Evolutionary conservation across 2,797 vertebrate species (phyloP), one percentile per base, ranked within the genome.

Genomic region (Sebastes goodei): DNA sequence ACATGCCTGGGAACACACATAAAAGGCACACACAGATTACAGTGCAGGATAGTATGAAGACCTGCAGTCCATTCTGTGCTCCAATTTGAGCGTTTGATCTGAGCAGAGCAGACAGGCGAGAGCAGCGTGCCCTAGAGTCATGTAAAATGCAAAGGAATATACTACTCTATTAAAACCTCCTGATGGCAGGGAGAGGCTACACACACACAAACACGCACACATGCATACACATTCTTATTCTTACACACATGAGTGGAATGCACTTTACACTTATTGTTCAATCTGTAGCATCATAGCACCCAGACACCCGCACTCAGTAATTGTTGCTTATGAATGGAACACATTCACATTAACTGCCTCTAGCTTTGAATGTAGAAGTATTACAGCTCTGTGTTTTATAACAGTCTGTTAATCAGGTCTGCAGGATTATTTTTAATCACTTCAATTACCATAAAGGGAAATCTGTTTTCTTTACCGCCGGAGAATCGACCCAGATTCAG

Each of bases 81-180:
- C 96, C 96, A 96, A 93, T 97, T 96, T 96, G 95, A 94, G 91
- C 89, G 78, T 95, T 93, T 99, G 98, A 99, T 95, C 96, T 97
- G 96, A 98, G 96, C 84, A 78, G 94, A 98, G 95, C 95, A 97
- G 98, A 99, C 98, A 99, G 96, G 97, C 96, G 94, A 97, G 93
- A 97, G 96, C 96, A 96, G 94, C 89, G 94, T 96, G 96, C 96
- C 97, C 96, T 78, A 95, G 95, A 96, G 97, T 97, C 97, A 97
- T 97, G 97, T 95, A 97, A 97, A 97, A 97, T 97, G 97, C 97
- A 97, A 96, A 95, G 96, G 96, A 96, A 94, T 94, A 95, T 94
- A 95, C 96, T 95, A 94, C 95, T 95, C 93, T 96, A 96, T 92
- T 95, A 95, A 95, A 95, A 92, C 89, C 86, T 93, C 89, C 91